These are phyloP conservation scores for Mythimna vitellina DNA, from an alignment of 2,888 invertebrate genomes.

Conservation along the genomic window DNA sequence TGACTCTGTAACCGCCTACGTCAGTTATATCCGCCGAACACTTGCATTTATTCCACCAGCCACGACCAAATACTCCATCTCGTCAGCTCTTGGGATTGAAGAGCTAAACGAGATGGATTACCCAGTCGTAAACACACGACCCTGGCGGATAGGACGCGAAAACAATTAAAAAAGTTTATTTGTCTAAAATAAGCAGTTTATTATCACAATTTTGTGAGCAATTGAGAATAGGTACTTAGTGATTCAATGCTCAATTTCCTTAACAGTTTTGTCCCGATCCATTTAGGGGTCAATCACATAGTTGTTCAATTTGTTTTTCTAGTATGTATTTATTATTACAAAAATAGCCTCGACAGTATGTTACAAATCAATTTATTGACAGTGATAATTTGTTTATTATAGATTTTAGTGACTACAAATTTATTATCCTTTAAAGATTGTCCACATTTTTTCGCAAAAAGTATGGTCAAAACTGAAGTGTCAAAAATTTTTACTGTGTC, in stretches of 20 bases:
- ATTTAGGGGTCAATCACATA: neutral
- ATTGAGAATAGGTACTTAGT: neutral
- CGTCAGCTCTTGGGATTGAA: too few species aligned
- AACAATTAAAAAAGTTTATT: neutral
- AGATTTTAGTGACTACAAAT: slow-evolving; percentile 16
- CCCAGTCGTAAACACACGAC: too few species aligned
- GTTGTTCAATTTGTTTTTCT: neutral
- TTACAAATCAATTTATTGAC: neutral
- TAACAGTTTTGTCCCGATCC: neutral
- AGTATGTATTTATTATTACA: neutral
- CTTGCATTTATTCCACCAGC: too few species aligned
- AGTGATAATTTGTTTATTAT: neutral
- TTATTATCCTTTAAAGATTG: neutral
- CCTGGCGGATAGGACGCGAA: too few species aligned
- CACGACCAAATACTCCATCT: too few species aligned
- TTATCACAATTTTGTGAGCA: neutral
- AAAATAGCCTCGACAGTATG: neutral
- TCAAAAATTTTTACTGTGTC: slow-evolving; percentile 36
- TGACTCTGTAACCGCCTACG: too few species aligned
- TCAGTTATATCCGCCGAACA: too few species aligned
- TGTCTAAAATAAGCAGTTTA: neutral
- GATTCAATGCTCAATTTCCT: neutral
- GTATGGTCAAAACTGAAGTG: slow-evolving; percentile 16
- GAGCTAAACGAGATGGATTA: too few species aligned
- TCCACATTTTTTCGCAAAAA: slow-evolving; percentile 8